phyloP scores from a whole-genome alignment of 2,113 vertebrate genomes.

The Chinchilla lanigera region DNA sequence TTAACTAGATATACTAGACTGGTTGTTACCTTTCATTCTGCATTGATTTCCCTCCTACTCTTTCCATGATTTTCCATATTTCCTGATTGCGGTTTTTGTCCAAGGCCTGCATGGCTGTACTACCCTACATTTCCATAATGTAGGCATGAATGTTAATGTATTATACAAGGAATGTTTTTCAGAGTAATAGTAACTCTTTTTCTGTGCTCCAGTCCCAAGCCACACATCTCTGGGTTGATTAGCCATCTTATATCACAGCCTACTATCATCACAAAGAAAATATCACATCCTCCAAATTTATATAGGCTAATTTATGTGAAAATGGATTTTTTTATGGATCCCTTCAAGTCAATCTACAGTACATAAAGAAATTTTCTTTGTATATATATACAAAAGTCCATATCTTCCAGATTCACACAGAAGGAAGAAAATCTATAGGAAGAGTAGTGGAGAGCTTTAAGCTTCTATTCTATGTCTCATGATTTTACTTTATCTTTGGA shows the following conservation, averaged over 20 bases:
- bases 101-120: neutral
- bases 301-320: neutral
- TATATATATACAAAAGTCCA: neutral
- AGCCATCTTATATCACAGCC: neutral
- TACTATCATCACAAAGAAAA: neutral
- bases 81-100: neutral
- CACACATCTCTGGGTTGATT: neutral
- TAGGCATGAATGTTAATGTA: neutral
- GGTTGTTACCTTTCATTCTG: neutral
- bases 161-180: neutral
- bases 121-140: neutral
- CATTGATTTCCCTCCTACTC: neutral
- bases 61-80: neutral
- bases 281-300: neutral
- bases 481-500: neutral
- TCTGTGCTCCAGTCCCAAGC: neutral
- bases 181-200: neutral
- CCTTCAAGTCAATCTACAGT: neutral
- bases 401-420: neutral
- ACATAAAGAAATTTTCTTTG: neutral
- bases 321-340: neutral
- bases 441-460: neutral
- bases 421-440: neutral
- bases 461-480: neutral
- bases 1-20: neutral